Evolutionary conservation across 2,888 invertebrate species (phyloP), one percentile per base, ranked within the genome.

Genomic region (Ennomos fuscantarius): DNA sequence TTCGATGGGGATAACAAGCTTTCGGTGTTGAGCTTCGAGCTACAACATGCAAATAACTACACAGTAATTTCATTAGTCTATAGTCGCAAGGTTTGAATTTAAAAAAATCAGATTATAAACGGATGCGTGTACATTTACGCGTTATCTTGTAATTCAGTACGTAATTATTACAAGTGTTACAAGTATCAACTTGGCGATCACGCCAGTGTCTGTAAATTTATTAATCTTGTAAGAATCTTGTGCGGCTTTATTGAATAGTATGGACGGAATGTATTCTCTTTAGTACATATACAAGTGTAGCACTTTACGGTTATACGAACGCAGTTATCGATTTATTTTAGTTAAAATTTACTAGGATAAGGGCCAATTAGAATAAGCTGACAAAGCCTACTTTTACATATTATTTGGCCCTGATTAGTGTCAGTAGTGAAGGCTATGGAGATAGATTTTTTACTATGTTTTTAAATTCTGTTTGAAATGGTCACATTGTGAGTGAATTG

Each of bases 261-360:
- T 10, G 47, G 43, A 43, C 48, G n/a, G 31, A 40, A 39, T 48
- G 12, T 40, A 35, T 37, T 39, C 46, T 48, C 24, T 24, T 6
- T 24, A 24, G 3, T 24, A 24, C 6, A 39, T 34, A 55, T 46
- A 24, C 33, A 43, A 12, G 10, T 50, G 34, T 43, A 43, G 49
- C 39, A 31, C 24, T 55, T 24, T 37, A 50, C 45, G 50, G 46
- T 40, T 58, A 45, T 46, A 59, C 46, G 52, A 69, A 62, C 59
- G 60, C 67, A 69, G 64, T 69, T 60, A 65, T 55, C 69, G 53
- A 54, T 59, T 53, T 60, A 75, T 66, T 84, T 88, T 89, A 87
- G 88, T 86, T 85, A 57, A 87, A 87, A 85, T 88, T 81, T 87
- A 87, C 81, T 85, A 86, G 84, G 55, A 62, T 76, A 75, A 78